These are phyloP conservation scores for Epinotia demarniana DNA, from an alignment of 2,888 invertebrate species.

Conservation along the genomic window DNA sequence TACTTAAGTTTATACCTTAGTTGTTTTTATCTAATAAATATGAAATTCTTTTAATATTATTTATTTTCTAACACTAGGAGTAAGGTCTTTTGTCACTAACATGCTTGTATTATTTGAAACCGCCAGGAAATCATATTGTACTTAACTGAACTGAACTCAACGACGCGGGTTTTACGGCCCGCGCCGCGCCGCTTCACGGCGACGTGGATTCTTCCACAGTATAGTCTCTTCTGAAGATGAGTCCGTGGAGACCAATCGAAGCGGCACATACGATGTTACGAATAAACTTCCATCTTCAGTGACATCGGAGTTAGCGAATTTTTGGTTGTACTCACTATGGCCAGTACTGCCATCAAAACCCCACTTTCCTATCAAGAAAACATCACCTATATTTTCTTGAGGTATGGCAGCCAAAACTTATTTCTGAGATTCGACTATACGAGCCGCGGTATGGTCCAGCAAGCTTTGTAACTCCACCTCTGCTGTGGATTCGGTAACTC, in stretches of 20 bases:
- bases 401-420: background rate
- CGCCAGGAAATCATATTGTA: too few species aligned
- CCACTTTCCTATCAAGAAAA: slow-evolving; percentile 45
- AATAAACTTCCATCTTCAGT: slow-evolving; percentile 34
- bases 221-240: background rate
- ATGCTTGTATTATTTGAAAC: too few species aligned
- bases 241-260: slow-evolving; percentile 19
- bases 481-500: too few species aligned
- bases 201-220: background rate
- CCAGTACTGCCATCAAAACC: slow-evolving; percentile 45
- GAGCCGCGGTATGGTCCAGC: background rate
- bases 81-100: too few species aligned
- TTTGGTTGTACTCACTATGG: slow-evolving; percentile 45
- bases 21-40: too few species aligned
- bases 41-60: too few species aligned
- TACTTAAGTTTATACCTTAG: too few species aligned
- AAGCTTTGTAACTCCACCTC: slow-evolving; percentile 1
- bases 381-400: background rate
- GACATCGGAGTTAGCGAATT: slow-evolving; percentile 12
- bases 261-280: slow-evolving; percentile 41
- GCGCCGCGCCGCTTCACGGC: background rate
- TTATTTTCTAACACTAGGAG: too few species aligned
- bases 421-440: background rate
- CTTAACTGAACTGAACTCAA: background rate
- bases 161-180: background rate